Conservation (phyloP, 2,888 invertebrate genomes). For the Dexiosoma caninum region DNA sequence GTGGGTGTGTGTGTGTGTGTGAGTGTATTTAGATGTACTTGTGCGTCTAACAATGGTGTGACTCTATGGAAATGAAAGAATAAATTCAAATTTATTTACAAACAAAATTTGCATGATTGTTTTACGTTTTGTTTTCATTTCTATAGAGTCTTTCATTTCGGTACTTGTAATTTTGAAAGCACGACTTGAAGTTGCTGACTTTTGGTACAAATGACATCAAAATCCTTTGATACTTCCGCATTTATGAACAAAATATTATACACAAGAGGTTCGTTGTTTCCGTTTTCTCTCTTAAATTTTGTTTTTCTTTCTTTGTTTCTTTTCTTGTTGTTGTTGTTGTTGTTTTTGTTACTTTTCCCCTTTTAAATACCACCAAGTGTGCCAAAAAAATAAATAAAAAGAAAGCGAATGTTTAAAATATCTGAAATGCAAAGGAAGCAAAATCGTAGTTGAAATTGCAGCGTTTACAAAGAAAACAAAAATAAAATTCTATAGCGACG, state of each 20-base stretch:
- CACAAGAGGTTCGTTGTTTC: conserved; percentile 38
- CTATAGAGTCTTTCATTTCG: not conserved
- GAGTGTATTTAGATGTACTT: not conserved
- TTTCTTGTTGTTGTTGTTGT: not conserved
- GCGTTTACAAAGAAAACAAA: not conserved
- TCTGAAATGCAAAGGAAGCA: not conserved
- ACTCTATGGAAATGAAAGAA: not conserved
- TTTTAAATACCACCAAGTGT: conserved; percentile 40
- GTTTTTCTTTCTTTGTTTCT: not conserved
- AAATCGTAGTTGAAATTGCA: not conserved
- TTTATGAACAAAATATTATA: conserved; percentile 54
- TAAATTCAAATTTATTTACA: not conserved
- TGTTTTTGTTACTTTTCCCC: not conserved
- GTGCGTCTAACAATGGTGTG: not conserved
- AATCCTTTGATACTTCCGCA: conserved; percentile 59
- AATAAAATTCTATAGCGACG: not conserved
- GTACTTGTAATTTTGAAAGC: conserved; percentile 32
- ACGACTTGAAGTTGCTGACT: conserved; percentile 33
- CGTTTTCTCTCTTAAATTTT: not conserved
- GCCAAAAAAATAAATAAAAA: too few relatives aligned
- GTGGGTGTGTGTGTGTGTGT: too few relatives aligned
- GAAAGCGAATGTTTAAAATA: too few relatives aligned
- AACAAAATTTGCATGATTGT: not conserved
- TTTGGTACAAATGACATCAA: conserved; percentile 49
- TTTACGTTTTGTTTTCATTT: not conserved